Conservation (phyloP, 2,888 invertebrate species). For the Formica aserva region DNA sequence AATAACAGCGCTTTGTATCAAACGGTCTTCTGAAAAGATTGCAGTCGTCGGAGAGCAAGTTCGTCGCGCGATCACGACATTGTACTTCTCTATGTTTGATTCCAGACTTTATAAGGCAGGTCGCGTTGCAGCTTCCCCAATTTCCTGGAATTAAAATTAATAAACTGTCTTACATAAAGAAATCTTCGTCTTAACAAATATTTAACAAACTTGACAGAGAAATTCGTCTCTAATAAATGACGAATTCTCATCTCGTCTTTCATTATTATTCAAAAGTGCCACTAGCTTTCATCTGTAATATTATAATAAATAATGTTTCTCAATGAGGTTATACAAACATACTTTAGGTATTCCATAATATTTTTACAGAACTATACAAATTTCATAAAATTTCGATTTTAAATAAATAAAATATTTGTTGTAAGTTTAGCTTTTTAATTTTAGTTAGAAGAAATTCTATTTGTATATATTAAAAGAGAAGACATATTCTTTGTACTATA, state of each 20-base stretch:
- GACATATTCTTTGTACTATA: neutral
- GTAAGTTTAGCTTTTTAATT: neutral
- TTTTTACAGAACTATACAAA: neutral
- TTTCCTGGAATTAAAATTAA: constrained; percentile 72
- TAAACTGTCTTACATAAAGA: neutral
- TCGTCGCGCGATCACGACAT: constrained; percentile 80
- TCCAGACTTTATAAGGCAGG: constrained; percentile 78
- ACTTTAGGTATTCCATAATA: neutral
- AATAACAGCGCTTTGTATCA: constrained; percentile 80
- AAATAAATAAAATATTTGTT: neutral
- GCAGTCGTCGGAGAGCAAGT: constrained; percentile 78
- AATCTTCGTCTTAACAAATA: neutral
- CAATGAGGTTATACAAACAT: neutral
- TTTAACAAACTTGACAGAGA: neutral
- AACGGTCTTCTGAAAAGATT: constrained; percentile 78
- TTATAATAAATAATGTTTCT: neutral
- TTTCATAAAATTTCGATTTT: neutral
- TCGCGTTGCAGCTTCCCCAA: constrained; percentile 82
- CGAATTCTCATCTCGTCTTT: neutral
- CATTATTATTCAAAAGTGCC: neutral
- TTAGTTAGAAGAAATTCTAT: neutral
- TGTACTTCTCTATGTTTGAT: constrained; percentile 79
- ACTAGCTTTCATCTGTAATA: neutral
- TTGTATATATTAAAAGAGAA: neutral
- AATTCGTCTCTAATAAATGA: neutral